These are phyloP conservation scores for Alosa alosa DNA, from an alignment of 2,113 vertebrate genomes.

Conservation along the genomic window DNA sequence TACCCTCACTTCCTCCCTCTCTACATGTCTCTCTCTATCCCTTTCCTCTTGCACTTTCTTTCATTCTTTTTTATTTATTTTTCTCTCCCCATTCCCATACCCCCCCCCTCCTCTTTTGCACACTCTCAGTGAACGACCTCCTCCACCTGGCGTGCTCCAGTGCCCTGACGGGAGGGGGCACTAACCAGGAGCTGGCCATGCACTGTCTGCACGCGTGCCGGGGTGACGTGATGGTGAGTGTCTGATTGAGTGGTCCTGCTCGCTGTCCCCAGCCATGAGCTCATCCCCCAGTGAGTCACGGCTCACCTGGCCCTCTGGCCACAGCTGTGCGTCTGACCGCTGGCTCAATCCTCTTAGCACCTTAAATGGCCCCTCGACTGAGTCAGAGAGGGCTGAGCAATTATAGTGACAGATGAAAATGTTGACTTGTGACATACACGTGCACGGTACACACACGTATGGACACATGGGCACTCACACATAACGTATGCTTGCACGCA, in stretches of 20 bases:
- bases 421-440: neutral
- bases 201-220: slow-evolving; percentile 88
- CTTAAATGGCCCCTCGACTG: neutral
- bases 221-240: slow-evolving; percentile 91
- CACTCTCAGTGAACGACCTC: slow-evolving; percentile 82
- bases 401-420: neutral
- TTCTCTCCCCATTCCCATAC: neutral
- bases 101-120: neutral
- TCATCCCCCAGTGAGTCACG: neutral
- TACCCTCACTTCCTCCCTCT: neutral
- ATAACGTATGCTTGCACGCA: neutral
- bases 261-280: neutral
- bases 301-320: neutral
- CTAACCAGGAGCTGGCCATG: slow-evolving; percentile 92
- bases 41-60: neutral
- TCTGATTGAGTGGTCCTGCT: slow-evolving; percentile 25
- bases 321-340: neutral
- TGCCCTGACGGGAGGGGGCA: slow-evolving; percentile 87
- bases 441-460: neutral
- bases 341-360: neutral
- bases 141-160: slow-evolving; percentile 94
- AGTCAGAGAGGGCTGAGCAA: neutral
- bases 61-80: neutral
- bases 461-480: neutral
- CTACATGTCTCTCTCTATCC: neutral